Conservation (phyloP, 2,888 invertebrate species). For the Chaitophorus viminalis region DNA sequence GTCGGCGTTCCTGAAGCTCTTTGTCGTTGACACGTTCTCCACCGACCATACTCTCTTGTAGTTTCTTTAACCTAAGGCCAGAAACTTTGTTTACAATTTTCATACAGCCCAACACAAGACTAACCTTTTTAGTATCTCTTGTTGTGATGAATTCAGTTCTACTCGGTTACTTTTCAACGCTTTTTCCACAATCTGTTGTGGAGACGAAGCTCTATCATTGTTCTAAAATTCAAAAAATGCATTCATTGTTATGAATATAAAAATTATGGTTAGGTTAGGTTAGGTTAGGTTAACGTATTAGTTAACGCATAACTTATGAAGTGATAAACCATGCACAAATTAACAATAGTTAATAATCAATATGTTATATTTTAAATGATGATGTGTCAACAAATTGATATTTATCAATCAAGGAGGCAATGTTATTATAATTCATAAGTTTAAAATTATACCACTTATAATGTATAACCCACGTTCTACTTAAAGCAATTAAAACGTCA, state of each 20-base stretch:
- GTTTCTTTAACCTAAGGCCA: constrained; percentile 70
- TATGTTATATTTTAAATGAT: no score
- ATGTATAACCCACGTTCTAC: background rate
- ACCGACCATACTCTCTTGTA: constrained; percentile 82
- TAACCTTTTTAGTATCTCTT: constrained; percentile 69
- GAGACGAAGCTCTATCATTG: constrained; percentile 25
- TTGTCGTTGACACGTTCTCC: constrained; percentile 80
- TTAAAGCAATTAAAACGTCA: background rate
- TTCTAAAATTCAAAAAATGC: constrained; percentile 10
- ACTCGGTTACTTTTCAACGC: constrained; percentile 43
- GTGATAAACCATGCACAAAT: no score
- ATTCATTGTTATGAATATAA: no score
- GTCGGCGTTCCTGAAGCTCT: constrained; percentile 76
- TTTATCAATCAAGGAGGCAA: no score
- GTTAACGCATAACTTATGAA: no score
- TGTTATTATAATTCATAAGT: no score
- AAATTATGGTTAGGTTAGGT: no score
- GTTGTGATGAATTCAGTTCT: constrained; percentile 66
- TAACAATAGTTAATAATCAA: no score
- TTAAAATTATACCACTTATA: no score
- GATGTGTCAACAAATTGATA: no score
- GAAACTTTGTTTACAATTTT: background rate
- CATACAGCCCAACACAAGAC: background rate
- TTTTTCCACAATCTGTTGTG: constrained; percentile 48
- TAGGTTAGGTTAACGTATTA: no score